Evolutionary conservation across 1,140 invertebrate genomes (phyloP), one percentile per base, ranked within the genome.

Genomic region (Maconellicoccus hirsutus): DNA sequence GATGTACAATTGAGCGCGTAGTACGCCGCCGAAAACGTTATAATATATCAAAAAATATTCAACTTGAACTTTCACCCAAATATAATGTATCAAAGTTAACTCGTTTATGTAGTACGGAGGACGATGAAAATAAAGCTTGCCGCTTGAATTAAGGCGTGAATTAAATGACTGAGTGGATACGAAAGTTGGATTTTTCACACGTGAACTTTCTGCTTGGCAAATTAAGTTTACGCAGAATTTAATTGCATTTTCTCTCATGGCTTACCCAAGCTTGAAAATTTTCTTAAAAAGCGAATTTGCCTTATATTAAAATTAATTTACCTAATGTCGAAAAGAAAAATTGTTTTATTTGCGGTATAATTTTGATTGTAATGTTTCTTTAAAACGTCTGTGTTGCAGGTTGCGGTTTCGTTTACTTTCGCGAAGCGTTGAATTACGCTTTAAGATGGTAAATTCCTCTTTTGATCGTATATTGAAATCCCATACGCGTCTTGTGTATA

Each of bases 1-100:
- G n/a, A 16, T 52, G n/a, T 16, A 52, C 42, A 52, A 52, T 52
- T 16, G 4, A 52, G n/a, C 29, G 12, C 29, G 29, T 33, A 33
- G 4, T 33, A 33, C 12, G 16, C 6, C n/a, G n/a, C 12, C 42
- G 2, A 19, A 52, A 52, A 52, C 42, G 42, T 52, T 52, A 19
- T 52, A 52, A 52, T 52, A 52, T 52, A 52, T 52, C 42, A 52
- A 52, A 52, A 52, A 52, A 52, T 52, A 52, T 52, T 52, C 42
- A 52, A 52, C n/a, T 52, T 19, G 42, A 52, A 52, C 42, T 52
- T 52, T 52, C 42, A 52, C 42, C 42, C 42, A 19, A 52, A 52
- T 52, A 52, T 52, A 52, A 52, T 52, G 42, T 52, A 52, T 52
- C 42, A 52, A 52, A 52, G 10, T 52, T 33, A 33, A 33, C 29